Percentiles rank a stretch among this genome's conserved stretches.
phyloP scores from a whole-genome alignment of 2,797 vertebrate genomes.

The Limosa lapponica region DNA sequence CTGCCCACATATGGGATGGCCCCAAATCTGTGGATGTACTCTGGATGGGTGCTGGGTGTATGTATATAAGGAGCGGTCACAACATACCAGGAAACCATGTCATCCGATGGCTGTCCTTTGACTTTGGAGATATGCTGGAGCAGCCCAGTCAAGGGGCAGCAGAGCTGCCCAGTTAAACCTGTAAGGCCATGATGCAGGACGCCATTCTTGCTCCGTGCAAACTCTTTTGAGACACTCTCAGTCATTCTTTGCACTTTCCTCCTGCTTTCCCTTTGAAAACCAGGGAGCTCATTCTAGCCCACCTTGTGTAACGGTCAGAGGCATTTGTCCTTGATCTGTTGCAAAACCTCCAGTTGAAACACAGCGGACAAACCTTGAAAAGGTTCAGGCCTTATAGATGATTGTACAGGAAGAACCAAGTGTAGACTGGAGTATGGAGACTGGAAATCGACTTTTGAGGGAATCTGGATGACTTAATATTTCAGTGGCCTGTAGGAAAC shows the following conservation, averaged over 20 bases:
- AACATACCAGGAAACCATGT: background rate
- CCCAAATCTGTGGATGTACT: background rate
- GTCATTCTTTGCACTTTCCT: background rate
- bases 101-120: background rate
- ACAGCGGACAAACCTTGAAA: background rate
- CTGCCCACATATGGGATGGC: fast-evolving
- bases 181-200: background rate
- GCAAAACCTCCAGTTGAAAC: background rate
- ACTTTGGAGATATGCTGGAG: background rate
- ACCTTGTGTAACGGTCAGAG: background rate
- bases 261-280: background rate
- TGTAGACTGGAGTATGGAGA: fast-evolving
- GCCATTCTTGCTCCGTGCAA: background rate
- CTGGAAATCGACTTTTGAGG: background rate
- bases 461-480: background rate
- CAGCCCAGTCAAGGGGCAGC: background rate
- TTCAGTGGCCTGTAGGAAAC: background rate
- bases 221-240: background rate
- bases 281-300: background rate
- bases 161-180: background rate
- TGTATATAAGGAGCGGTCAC: background rate
- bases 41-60: background rate
- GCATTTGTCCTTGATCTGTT: background rate
- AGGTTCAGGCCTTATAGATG: background rate
- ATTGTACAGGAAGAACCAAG: background rate